Base-by-base conservation (phyloP, 2,113 vertebrate genomes). In the Lethenteron reissneri region DNA sequence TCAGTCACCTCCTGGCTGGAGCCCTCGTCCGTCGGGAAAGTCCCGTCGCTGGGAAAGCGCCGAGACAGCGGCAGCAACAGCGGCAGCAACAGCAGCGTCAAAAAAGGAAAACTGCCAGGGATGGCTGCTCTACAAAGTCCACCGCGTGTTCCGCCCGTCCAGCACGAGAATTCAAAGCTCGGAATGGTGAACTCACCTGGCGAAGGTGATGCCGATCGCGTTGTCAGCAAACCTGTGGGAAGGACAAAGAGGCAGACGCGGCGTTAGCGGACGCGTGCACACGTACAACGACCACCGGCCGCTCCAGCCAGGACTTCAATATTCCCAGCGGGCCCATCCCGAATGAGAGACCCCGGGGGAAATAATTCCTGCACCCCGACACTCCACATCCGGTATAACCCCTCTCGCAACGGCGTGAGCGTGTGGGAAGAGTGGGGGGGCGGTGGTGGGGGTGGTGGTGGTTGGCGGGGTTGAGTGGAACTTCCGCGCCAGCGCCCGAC, bases 31-130 rank as follows among this genome's bases (percentile, higher is more conserved):
- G 76, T 77, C 0, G 71, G 82, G 73, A 80, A 81, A 73, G 77
- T 80, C 71, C 79, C 80, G 77, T 77, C 78, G 10, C 80, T 82
- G 73, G 57, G 75, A 73, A 73, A 56, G 75, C 58, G 72, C 58
- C 72, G 73, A 72, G 70, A 70, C 8, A 68, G 62, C n/a, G 25
- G 56, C 58, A 56, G 6, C 14, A 21, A 10, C 10, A 58, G 62
- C 56, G 41, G 56, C 58, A 56, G 6, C 14, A 71, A 10, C 14
- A 71, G 15, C 10, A 58, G 11, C 13, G 57, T 58, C 13, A 56
- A 57, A 56, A 69, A 58, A 57, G 15, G 8, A 56, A 12, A 72
- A 56, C 69, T 60, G 12, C 9, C 21, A 14, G 13, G 13, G 21
- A 13, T 10, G 12, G 9, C 19, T 64, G 56, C 71, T 64, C 21